Percentiles rank a stretch among this genome's conserved stretches.
Evolutionary conservation across 2,113 vertebrate species (phyloP).

Genomic region (Rhinichthys klamathensis): DNA sequence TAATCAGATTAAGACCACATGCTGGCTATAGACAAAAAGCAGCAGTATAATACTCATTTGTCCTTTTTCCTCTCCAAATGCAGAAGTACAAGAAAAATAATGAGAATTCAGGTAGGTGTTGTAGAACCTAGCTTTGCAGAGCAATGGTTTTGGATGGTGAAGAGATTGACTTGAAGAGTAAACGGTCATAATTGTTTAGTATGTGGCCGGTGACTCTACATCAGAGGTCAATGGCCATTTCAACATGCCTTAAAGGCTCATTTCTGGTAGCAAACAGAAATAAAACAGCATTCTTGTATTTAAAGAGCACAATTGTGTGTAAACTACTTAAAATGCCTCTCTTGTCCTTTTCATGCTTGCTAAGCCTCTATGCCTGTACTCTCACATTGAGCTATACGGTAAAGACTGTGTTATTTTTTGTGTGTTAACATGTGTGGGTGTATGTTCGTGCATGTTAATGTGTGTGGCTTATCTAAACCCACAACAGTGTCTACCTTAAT

Average conservation of each 20-base stretch:
- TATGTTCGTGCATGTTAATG: slow-evolving; percentile 16
- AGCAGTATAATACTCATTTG: slow-evolving; percentile 3
- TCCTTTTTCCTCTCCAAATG: neutral
- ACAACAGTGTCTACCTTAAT: slow-evolving; percentile 46
- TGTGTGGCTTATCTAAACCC: slow-evolving; percentile 26
- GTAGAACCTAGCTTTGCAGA: neutral
- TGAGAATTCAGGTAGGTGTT: slow-evolving; percentile 22
- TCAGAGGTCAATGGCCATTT: neutral
- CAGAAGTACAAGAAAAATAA: slow-evolving; percentile 12
- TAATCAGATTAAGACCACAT: slow-evolving; percentile 38
- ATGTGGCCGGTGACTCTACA: neutral
- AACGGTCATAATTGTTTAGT: neutral
- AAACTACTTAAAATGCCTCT: slow-evolving; percentile 9
- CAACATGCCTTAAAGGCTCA: neutral
- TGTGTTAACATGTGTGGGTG: slow-evolving; percentile 27
- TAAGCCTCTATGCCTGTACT: neutral
- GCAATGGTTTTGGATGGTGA: neutral
- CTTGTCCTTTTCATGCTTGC: neutral
- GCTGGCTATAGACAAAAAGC: neutral
- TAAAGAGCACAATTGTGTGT: neutral
- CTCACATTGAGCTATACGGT: neutral
- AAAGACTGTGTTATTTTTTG: slow-evolving; percentile 7
- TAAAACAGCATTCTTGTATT: neutral
- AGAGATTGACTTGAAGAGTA: neutral
- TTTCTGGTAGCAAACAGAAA: neutral